Percentiles rank a stretch among this genome's conserved stretches.
phyloP scores from a whole-genome alignment of 2,797 vertebrate genomes.

The Falco columbarius region DNA sequence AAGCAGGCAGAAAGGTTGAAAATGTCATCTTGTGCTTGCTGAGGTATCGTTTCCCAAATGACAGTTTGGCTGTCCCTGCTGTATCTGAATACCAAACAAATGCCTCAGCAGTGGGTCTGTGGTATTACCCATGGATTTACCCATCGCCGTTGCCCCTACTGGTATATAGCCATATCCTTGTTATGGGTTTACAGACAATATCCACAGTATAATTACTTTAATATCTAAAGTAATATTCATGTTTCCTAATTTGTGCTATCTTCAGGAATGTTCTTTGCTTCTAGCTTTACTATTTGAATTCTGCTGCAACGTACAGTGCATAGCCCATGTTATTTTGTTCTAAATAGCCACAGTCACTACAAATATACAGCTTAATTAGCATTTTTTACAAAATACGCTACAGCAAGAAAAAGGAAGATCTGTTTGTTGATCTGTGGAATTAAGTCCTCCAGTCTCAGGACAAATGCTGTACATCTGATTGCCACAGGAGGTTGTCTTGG shows the following conservation, averaged over 20 bases:
- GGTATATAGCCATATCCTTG: neutral
- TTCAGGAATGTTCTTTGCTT: neutral
- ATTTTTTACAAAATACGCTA: neutral
- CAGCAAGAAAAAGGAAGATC: neutral
- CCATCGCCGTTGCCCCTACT: neutral
- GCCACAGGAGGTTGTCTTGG: neutral
- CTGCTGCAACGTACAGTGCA: neutral
- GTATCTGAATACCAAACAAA: neutral
- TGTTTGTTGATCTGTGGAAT: neutral
- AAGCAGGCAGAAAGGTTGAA: conserved; percentile 38
- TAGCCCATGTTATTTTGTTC: neutral
- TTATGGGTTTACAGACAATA: neutral
- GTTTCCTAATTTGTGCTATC: neutral
- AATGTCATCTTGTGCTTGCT: neutral
- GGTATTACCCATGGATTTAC: neutral
- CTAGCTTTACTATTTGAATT: neutral
- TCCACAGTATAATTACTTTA: neutral
- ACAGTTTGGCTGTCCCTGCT: neutral
- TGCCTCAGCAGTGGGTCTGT: neutral
- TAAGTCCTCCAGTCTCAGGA: neutral
- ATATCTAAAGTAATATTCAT: neutral
- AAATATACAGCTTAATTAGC: neutral
- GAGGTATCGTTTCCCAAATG: neutral
- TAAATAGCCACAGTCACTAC: neutral
- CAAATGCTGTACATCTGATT: neutral